These are phyloP conservation scores for Rachycentron canadum DNA, from an alignment of 2,797 vertebrate species.

Conservation along the genomic window DNA sequence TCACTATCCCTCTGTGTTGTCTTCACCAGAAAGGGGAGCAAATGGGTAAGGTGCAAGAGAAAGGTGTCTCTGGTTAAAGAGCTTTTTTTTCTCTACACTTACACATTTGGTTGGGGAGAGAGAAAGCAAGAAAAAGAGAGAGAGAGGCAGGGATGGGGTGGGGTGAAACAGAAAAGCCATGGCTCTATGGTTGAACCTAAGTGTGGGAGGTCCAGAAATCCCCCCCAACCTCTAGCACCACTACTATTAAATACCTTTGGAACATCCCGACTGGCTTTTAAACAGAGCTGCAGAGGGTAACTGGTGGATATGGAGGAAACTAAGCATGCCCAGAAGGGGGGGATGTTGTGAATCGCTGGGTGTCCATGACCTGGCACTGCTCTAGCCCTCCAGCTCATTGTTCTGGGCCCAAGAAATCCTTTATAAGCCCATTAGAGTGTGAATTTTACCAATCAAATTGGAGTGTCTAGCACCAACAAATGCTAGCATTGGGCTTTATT, in stretches of 20 bases:
- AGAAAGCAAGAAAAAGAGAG: conserved; percentile 29
- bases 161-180: conserved; percentile 70
- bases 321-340: conserved; percentile 81
- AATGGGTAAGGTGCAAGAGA: conserved; percentile 73
- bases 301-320: conserved; percentile 80
- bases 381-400: conserved; percentile 80
- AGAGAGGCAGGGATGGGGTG: conserved; percentile 56
- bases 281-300: conserved; percentile 82
- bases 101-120: conserved; percentile 65
- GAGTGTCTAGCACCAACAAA: conserved; percentile 80
- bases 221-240: conserved; percentile 57
- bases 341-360: conserved; percentile 82
- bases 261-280: conserved; percentile 82
- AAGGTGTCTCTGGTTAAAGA: conserved; percentile 77
- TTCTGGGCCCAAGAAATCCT: conserved; percentile 81
- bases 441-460: conserved; percentile 83
- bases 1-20: conserved; percentile 68
- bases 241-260: conserved; percentile 84
- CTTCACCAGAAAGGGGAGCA: conserved; percentile 66
- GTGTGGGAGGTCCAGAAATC: conserved; percentile 84
- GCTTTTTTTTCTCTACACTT: conserved; percentile 45
- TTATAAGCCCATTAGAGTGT: conserved; percentile 85
- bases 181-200: conserved; percentile 82
- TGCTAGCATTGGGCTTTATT: conserved; percentile 76
- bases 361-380: conserved; percentile 82